Percentiles rank a stretch among this genome's conserved stretches.
Conservation (phyloP, 2,113 vertebrate species). For the Peucedramus taeniatus region DNA sequence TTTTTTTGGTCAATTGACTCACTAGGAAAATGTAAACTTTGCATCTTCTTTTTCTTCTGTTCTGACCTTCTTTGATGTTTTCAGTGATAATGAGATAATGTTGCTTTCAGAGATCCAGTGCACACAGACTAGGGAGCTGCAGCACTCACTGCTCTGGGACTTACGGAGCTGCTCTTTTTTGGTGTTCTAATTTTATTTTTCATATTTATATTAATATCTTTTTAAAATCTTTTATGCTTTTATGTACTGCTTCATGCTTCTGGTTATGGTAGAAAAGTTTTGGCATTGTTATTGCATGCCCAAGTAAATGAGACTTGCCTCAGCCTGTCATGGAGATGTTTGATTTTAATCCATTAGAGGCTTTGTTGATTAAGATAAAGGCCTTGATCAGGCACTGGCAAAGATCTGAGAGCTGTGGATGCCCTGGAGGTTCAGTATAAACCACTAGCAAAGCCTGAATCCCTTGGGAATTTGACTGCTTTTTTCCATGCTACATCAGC, state of each 20-base stretch:
- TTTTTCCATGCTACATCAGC: conserved; percentile 21
- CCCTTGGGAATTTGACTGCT: not conserved
- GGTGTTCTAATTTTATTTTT: not conserved
- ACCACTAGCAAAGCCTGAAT: not conserved
- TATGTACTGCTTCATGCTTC: not conserved
- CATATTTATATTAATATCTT: not conserved
- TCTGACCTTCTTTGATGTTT: not conserved
- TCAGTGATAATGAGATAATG: not conserved
- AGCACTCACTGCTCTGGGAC: not conserved
- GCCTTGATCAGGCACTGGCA: conserved; percentile 16
- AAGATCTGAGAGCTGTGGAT: not conserved
- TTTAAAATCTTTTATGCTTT: not conserved
- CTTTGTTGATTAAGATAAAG: conserved; percentile 47
- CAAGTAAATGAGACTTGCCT: not conserved
- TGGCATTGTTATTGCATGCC: not conserved
- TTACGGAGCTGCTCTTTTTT: not conserved
- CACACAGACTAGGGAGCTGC: not conserved
- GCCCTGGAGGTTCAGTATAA: not conserved
- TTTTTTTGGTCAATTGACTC: not conserved
- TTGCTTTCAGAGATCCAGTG: not conserved
- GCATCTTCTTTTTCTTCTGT: not conserved
- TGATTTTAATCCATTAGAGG: conserved; percentile 15
- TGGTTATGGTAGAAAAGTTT: not conserved
- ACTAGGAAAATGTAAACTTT: not conserved
- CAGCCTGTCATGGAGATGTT: not conserved